Evolutionary conservation across 2,113 vertebrate genomes (phyloP).

Genomic region (Cyprinodon variegatus): DNA sequence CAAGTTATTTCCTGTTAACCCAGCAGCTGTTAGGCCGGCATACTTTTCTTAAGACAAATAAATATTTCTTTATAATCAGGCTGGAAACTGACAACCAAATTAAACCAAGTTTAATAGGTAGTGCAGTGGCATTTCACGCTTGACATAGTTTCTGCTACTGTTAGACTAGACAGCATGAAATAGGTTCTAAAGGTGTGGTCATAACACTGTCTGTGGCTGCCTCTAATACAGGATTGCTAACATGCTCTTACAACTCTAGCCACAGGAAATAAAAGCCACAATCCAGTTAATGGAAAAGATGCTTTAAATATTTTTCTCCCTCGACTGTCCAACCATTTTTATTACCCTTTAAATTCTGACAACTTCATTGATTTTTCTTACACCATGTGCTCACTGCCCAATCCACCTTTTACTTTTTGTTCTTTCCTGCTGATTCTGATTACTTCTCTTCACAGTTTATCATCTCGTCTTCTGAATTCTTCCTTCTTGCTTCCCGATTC

Average conservation of each 20-base stretch:
- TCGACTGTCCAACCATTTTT: background rate
- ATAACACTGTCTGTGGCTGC: constrained; percentile 30
- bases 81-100: constrained; percentile 30
- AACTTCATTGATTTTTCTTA: background rate
- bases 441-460: constrained; percentile 30
- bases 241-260: constrained; percentile 23
- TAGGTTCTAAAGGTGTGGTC: constrained; percentile 56
- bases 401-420: background rate
- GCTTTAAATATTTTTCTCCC: background rate
- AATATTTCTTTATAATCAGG: constrained; percentile 16
- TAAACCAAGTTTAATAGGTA: constrained; percentile 34
- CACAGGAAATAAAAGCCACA: constrained; percentile 31
- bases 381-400: background rate
- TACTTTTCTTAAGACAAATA: background rate
- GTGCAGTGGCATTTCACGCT: constrained; percentile 44
- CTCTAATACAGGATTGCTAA: constrained; percentile 24
- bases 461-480: constrained; percentile 9
- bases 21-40: background rate
- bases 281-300: constrained; percentile 19
- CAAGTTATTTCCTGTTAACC: background rate
- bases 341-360: constrained; percentile 16
- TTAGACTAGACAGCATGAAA: constrained; percentile 58
- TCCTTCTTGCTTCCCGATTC: background rate
- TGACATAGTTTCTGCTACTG: constrained; percentile 35
- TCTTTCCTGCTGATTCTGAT: constrained; percentile 30